phyloP scores from a whole-genome alignment of 2,888 invertebrate species.

The Hartigia nigra region DNA sequence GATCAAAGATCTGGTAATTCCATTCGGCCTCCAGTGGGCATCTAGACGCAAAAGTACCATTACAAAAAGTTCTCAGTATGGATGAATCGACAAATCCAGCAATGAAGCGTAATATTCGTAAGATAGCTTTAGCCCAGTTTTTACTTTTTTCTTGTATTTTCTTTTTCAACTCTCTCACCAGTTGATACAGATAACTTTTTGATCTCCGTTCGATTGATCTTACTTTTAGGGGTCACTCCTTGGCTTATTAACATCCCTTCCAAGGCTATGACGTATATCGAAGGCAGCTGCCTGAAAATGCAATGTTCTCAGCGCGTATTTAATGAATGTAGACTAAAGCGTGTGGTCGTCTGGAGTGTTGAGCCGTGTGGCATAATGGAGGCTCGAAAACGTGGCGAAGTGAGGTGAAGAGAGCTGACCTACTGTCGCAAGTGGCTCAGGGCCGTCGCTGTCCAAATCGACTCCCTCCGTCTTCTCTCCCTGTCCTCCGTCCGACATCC shows the following conservation, averaged over 20 bases:
- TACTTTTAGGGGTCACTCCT: not conserved
- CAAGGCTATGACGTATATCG: not conserved
- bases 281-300: not conserved
- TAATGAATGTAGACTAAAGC: slow-evolving; percentile 4
- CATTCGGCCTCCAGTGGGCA: not conserved
- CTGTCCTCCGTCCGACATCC: slow-evolving; percentile 22
- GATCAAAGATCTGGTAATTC: not conserved
- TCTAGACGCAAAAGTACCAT: not conserved
- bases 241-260: not conserved
- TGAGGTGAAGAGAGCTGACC: slow-evolving; percentile 65
- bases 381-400: slow-evolving; percentile 61
- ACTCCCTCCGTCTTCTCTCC: slow-evolving; percentile 32
- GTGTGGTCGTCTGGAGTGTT: slow-evolving; percentile 29
- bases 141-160: not conserved
- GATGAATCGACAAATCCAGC: not conserved
- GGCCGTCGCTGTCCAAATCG: slow-evolving; percentile 65
- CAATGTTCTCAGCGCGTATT: not conserved
- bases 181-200: not conserved
- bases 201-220: not conserved
- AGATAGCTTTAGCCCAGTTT: not conserved
- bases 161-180: not conserved
- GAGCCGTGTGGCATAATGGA: slow-evolving; percentile 49
- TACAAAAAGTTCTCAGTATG: not conserved
- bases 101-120: not conserved
- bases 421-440: slow-evolving; percentile 66